Conservation (phyloP, 2,888 invertebrate species). For the Pantelozetes paolii region DNA sequence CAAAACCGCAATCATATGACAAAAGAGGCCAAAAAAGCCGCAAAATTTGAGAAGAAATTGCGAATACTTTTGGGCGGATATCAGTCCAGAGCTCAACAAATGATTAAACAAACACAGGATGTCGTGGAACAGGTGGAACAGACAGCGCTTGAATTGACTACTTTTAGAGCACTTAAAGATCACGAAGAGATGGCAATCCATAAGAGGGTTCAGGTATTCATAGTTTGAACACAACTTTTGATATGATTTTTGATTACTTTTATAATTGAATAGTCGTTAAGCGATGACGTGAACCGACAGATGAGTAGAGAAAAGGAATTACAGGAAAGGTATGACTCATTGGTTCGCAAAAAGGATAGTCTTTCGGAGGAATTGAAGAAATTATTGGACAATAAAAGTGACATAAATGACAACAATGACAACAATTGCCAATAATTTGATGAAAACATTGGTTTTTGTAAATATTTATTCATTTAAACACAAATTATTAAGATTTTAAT, state of each 20-base stretch:
- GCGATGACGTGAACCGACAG: conserved; percentile 87
- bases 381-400: background rate
- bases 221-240: conserved; percentile 22
- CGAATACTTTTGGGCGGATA: conserved; percentile 91
- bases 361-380: background rate
- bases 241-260: too few species aligned
- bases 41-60: conserved; percentile 95
- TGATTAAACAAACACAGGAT: conserved; percentile 81
- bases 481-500: too few species aligned
- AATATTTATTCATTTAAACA: too few species aligned
- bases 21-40: conserved; percentile 89
- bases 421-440: too few species aligned
- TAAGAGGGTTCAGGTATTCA: conserved; percentile 71
- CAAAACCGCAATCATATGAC: conserved; percentile 90
- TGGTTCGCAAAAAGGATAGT: conserved; percentile 52
- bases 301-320: conserved; percentile 82
- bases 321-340: conserved; percentile 73
- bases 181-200: conserved; percentile 88
- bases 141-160: conserved; percentile 78
- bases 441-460: too few species aligned
- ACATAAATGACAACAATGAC: too few species aligned
- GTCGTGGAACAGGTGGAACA: conserved; percentile 85
- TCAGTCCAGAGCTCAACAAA: conserved; percentile 73
- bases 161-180: conserved; percentile 80
- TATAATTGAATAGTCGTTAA: conserved; percentile 66